Evolutionary conservation across 2,797 vertebrate genomes (phyloP).

Genomic region (Morelia viridis): DNA sequence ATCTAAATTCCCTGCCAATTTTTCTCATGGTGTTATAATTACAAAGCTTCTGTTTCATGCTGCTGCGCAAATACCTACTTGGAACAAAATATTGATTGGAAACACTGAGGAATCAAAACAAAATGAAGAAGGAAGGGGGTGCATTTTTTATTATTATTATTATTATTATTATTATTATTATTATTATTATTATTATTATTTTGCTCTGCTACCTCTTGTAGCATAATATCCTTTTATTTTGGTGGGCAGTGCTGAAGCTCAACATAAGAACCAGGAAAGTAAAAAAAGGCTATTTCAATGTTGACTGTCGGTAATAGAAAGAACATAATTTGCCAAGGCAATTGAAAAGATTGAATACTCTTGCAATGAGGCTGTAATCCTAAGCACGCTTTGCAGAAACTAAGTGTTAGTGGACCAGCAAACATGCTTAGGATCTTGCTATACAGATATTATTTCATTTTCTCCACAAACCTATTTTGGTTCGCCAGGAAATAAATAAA

Average conservation of each 20-base stretch:
- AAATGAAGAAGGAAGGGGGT: neutral
- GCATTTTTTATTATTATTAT: no score
- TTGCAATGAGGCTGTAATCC: neutral
- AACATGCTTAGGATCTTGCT: neutral
- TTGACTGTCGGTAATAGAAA: neutral
- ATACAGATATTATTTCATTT: neutral
- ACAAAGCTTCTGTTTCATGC: conserved; percentile 4
- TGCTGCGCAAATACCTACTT: neutral
- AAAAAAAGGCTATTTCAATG: neutral
- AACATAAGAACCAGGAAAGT: neutral
- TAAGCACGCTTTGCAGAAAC: neutral
- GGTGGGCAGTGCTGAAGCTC: neutral
- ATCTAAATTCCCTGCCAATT: conserved; percentile 1
- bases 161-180: no score
- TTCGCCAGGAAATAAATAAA: neutral
- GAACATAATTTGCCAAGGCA: neutral
- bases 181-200: no score
- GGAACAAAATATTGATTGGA: conserved; percentile 18
- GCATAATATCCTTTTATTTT: neutral
- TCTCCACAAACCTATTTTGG: neutral
- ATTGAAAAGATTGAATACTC: neutral
- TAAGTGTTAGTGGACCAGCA: neutral
- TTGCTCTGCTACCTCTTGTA: neutral
- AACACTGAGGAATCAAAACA: conserved; percentile 1
- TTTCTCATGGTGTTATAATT: neutral